Base-by-base conservation (phyloP, 2,797 vertebrate genomes). In the Distichodus sexfasciatus region DNA sequence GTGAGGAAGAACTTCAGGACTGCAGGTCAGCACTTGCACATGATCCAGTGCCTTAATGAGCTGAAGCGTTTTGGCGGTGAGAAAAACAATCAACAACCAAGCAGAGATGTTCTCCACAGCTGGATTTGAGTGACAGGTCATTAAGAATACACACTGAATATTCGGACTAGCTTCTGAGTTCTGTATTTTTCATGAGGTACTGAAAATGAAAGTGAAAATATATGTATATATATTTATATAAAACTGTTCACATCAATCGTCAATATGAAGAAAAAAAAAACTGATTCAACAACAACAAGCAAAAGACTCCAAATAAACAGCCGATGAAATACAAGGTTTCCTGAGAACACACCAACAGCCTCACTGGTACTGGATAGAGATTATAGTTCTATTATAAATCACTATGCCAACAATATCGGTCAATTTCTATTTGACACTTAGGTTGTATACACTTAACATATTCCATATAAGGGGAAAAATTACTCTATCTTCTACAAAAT, bases 331-430 rank as follows among this genome's bases (percentile, higher is more conserved):
- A 85, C 85, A 92, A 66, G 83, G 89, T 91, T 95, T 96, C 95
- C 95, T 97, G 95, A 97, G 95, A 96, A 90, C 93, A 93, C 89
- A 91, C 89, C 86, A 90, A 92, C 92, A 94, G 94, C 92, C 93
- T 93, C 90, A 92, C 91, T 92, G 90, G 93, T 92, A 93, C 88
- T 91, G 84, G 91, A 86, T 82, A 85, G 84, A 86, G 81, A 78
- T 78, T 35, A 76, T 74, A 84, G 71, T 76, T 80, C 47, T 78
- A 82, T 80, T 77, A 77, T 72, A 71, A 26, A 65, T 82, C 71
- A 81, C 81, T 86, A 81, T 87, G 75, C 76, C 65, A 69, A 78
- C 81, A 66, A 74, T 66, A 68, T 59, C 24, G 55, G 71, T 73
- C 80, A 75, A 77, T 76, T 69, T 81, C 54, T 79, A 76, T 64